A percentile compares a stretch with the other conserved stretches of the same genome.
Evolutionary conservation across 1,140 invertebrate genomes (phyloP).

Genomic region (Chrysomallon squamiferum): DNA sequence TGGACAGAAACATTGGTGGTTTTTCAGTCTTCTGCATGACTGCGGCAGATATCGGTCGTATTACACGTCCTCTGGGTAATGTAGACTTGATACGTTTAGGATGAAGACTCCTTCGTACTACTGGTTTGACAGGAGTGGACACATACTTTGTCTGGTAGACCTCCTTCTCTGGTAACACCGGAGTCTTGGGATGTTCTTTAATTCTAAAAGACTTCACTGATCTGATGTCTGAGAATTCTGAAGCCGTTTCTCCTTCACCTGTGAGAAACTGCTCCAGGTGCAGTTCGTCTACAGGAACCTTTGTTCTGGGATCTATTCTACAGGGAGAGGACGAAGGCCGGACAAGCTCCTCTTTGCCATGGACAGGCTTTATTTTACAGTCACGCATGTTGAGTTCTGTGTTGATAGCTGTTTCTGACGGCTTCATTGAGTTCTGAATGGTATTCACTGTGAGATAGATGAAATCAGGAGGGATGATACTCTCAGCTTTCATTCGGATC

Average conservation of each 20-base stretch:
- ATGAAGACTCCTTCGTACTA: conserved; percentile 42
- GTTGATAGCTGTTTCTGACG: conserved; percentile 43
- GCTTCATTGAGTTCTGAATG: conserved; percentile 52
- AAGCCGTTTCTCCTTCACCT: conserved; percentile 31
- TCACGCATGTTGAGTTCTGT: conserved; percentile 41
- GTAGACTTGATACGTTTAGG: conserved; percentile 45
- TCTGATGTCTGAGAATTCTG: conserved; percentile 41
- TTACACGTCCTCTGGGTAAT: conserved; percentile 48
- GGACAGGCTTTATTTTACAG: conserved; percentile 16
- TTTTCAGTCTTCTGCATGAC: conserved; percentile 24
- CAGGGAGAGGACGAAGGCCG: conserved; percentile 59
- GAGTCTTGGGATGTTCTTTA: conserved; percentile 31
- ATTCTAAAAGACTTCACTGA: conserved; percentile 37
- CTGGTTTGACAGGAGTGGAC: conserved; percentile 33
- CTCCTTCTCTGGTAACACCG: conserved; percentile 35
- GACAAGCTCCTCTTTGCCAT: conserved; percentile 13
- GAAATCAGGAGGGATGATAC: conserved; percentile 58
- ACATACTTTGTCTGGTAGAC: conserved; percentile 43
- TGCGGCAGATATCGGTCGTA: conserved; percentile 53
- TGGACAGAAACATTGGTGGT: neutral
- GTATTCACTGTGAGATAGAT: conserved; percentile 59
- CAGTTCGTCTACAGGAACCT: conserved; percentile 49
- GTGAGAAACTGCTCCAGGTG: conserved; percentile 36
- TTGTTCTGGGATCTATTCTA: conserved; percentile 58
- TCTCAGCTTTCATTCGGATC: conserved; percentile 55